Evolutionary conservation across 1,140 invertebrate species (phyloP).

Genomic region (Penaeus indicus): DNA sequence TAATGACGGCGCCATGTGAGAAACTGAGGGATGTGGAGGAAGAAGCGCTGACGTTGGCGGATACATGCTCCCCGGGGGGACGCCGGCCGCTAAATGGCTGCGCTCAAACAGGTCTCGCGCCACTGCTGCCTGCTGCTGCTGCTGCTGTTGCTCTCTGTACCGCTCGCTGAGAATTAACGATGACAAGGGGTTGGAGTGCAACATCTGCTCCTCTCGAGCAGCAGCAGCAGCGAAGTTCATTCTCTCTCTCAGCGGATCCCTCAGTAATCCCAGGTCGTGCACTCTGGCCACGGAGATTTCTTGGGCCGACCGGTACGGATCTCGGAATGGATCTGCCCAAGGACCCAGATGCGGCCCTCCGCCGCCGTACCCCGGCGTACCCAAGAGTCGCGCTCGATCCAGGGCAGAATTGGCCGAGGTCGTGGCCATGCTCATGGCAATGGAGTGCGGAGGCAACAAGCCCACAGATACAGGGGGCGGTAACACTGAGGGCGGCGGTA

Average conservation of each 20-base stretch:
- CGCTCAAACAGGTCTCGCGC: conserved; percentile 49
- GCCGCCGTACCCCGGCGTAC: conserved; percentile 22
- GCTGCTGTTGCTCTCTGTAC: conserved; percentile 58
- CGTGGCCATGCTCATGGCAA: conserved; percentile 51
- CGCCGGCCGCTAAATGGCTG: conserved; percentile 35
- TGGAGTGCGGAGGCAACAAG: conserved; percentile 48
- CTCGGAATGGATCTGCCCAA: conserved; percentile 52
- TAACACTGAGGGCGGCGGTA: conserved; percentile 40
- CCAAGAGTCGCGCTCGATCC: conserved; percentile 45
- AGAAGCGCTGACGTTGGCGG: conserved; percentile 50
- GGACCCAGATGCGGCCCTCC: conserved; percentile 43
- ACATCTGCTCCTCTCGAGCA: conserved; percentile 48
- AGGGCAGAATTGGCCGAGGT: conserved; percentile 44
- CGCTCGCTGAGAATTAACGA: conserved; percentile 55
- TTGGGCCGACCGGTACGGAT: conserved; percentile 55
- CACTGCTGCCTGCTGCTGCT: conserved; percentile 47
- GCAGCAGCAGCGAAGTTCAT: conserved; percentile 46
- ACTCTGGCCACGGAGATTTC: conserved; percentile 44
- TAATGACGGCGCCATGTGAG: conserved; percentile 53
- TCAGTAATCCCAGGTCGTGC: conserved; percentile 47
- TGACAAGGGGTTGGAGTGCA: conserved; percentile 48
- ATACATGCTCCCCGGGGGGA: conserved; percentile 34
- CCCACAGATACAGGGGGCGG: conserved; percentile 50
- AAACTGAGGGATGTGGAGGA: conserved; percentile 52
- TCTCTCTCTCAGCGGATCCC: conserved; percentile 45